Evolutionary conservation across 2,888 invertebrate genomes (phyloP).

Genomic region (Chromoteleia sp.): DNA sequence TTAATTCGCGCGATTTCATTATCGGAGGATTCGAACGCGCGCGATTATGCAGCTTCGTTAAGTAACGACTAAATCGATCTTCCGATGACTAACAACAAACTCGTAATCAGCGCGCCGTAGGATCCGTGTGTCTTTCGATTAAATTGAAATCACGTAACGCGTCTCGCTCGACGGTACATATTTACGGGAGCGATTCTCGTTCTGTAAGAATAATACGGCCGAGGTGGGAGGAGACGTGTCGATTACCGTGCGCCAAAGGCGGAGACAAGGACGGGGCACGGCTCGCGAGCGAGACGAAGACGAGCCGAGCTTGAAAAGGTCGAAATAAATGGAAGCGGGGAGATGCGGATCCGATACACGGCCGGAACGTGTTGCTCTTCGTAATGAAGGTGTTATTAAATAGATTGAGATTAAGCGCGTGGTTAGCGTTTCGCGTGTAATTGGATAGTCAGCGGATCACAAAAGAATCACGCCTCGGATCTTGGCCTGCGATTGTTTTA

Average conservation of each 20-base stretch:
- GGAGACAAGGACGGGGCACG: conserved; percentile 60
- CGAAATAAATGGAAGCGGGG: conserved; percentile 41
- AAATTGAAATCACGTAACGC: conserved; percentile 77
- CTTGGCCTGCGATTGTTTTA: conserved; percentile 72
- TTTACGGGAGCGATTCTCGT: conserved; percentile 71
- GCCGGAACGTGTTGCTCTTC: conserved; percentile 72
- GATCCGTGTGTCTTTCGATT: conserved; percentile 75
- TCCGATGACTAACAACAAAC: conserved; percentile 58
- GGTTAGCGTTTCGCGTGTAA: conserved; percentile 83
- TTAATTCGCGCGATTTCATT: conserved; percentile 39
- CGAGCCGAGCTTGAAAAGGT: conserved; percentile 45
- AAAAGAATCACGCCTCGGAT: conserved; percentile 61
- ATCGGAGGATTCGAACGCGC: conserved; percentile 25
- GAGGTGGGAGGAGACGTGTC: conserved; percentile 75
- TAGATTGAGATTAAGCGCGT: conserved; percentile 84
- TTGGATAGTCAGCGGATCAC: conserved; percentile 79
- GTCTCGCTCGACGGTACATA: conserved; percentile 72
- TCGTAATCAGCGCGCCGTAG: conserved; percentile 60
- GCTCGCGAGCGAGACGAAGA: conserved; percentile 48
- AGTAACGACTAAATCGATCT: conserved; percentile 55
- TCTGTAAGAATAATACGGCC: conserved; percentile 75
- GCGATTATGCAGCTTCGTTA: conserved; percentile 38
- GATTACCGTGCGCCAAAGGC: conserved; percentile 74
- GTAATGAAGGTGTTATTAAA: conserved; percentile 84
- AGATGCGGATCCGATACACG: conserved; percentile 72